phyloP scores from a whole-genome alignment of 2,113 vertebrate genomes.

The Pseudolaguvia tuberculata region DNA sequence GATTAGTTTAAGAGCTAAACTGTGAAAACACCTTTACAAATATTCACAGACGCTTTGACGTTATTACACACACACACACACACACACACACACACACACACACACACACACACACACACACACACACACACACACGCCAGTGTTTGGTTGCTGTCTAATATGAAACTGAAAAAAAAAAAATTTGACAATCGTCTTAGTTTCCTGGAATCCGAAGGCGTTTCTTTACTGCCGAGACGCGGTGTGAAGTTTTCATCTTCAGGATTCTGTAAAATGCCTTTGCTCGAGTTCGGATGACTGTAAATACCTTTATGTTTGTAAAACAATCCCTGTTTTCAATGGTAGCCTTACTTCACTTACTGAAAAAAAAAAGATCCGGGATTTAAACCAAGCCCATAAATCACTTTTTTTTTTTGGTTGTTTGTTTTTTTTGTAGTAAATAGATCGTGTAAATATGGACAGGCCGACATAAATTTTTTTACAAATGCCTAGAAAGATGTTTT shows the following conservation, averaged over 20 bases:
- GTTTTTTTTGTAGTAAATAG: slow-evolving; percentile 91
- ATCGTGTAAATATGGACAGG: slow-evolving; percentile 75
- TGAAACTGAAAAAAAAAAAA: slow-evolving; percentile 76
- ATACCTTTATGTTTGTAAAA: slow-evolving; percentile 95
- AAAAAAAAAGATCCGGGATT: too few relatives aligned
- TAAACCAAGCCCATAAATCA: neutral
- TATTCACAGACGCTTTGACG: slow-evolving; percentile 63
- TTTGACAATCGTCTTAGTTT: slow-evolving; percentile 96
- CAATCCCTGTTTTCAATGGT: slow-evolving; percentile 95
- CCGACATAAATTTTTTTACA: slow-evolving; percentile 81
- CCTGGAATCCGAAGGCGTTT: slow-evolving; percentile 82
- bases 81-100: slow-evolving; percentile 16
- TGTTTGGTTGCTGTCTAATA: slow-evolving; percentile 84
- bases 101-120: slow-evolving; percentile 51
- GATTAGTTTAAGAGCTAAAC: slow-evolving; percentile 76
- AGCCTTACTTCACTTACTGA: slow-evolving; percentile 94
- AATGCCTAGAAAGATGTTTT: slow-evolving; percentile 99
- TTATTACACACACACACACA: neutral
- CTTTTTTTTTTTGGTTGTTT: slow-evolving; percentile 55
- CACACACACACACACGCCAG: slow-evolving; percentile 58
- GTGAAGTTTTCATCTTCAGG: slow-evolving; percentile 63
- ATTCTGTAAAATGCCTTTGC: slow-evolving; percentile 99
- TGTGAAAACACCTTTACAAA: slow-evolving; percentile 69
- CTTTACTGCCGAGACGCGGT: slow-evolving; percentile 52
- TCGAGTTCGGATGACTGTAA: slow-evolving; percentile 91